Evolutionary conservation across 2,888 invertebrate genomes (phyloP), one percentile per base, ranked within the genome.

Genomic region (Melieria omissa): DNA sequence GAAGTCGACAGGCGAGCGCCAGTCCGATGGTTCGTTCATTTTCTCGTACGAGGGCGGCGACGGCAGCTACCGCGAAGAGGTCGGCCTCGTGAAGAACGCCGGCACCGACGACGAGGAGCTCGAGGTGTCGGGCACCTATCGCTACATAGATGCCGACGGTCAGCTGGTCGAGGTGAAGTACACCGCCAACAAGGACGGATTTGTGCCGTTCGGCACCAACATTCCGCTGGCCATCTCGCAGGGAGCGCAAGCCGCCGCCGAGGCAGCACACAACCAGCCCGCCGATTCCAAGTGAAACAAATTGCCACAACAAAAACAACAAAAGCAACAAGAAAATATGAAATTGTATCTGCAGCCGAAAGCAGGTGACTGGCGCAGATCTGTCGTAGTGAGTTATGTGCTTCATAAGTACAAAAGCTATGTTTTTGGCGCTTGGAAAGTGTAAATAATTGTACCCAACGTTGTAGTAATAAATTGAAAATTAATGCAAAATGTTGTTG

Each of bases 171-270:
- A 82, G 70, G 86, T 86, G 0, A 79, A 77, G 71, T 86, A 86
- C 63, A 86, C 86, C 0, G 86, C 86, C 4, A 86, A 84, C 76
- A 81, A 80, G 65, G 83, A 86, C 74, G 86, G 86, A 61, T 86
- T 85, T 55, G 84, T 86, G n/a, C 86, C 86, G 73, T 62, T 78
- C 3, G 86, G 86, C 46, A 85, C 81, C 6, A 80, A 80, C 54
- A 86, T 86, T 73, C 78, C 78, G 4, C 63, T 72, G 45, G 83
- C 84, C 74, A 86, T 86, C 65, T 75, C 83, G 4, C 78, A 74
- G 0, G 58, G 76, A 44, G 86, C 86, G 61, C 79, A 77, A 71
- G 81, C 83, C 5, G 86, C 85, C 12, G 83, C 81, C 14, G 80
- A 81, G 57, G 46, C 65, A 41, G 78, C 78, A 5, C 54, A 66